A percentile compares a stretch with the other conserved stretches of the same genome.
These are phyloP conservation scores for Tinea pellionella DNA, from an alignment of 2,888 invertebrate species.

Conservation along the genomic window DNA sequence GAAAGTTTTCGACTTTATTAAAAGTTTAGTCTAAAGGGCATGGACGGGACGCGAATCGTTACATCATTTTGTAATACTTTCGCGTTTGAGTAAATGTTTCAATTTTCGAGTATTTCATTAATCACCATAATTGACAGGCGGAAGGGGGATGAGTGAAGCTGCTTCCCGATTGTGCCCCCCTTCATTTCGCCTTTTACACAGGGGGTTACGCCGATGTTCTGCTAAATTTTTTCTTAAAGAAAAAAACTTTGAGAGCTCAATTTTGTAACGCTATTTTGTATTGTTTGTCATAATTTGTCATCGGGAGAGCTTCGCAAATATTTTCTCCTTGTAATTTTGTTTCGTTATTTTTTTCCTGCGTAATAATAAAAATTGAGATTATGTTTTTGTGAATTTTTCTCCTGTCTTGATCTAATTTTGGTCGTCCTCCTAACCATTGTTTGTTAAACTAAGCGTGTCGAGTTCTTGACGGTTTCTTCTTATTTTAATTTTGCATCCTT, in stretches of 20 bases:
- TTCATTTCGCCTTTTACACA: slow-evolving; percentile 25
- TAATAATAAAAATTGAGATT: slow-evolving; percentile 11
- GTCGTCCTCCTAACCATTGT: not conserved
- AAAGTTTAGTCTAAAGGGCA: slow-evolving; percentile 37
- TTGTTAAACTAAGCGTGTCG: slow-evolving; percentile 14
- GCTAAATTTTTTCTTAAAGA: slow-evolving; percentile 12
- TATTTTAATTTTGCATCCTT: slow-evolving; percentile 15
- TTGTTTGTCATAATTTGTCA: slow-evolving; percentile 14
- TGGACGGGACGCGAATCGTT: slow-evolving; percentile 25
- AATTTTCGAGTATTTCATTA: slow-evolving; percentile 64
- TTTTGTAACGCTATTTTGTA: slow-evolving; percentile 12
- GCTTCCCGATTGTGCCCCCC: slow-evolving; percentile 32
- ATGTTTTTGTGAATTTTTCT: slow-evolving; percentile 1
- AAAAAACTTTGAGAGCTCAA: slow-evolving; percentile 13
- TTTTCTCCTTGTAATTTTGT: slow-evolving; percentile 12
- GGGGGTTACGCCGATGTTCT: slow-evolving; percentile 7
- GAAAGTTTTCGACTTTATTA: slow-evolving; percentile 35
- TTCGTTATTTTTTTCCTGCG: slow-evolving; percentile 5
- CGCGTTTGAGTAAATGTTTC: slow-evolving; percentile 60
- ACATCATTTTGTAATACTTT: slow-evolving; percentile 52
- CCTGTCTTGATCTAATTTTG: slow-evolving; percentile 3
- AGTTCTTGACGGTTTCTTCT: slow-evolving; percentile 16
- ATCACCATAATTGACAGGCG: slow-evolving; percentile 63
- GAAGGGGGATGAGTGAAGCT: slow-evolving; percentile 34
- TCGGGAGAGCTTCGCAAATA: slow-evolving; percentile 12